phyloP scores from a whole-genome alignment of 1,140 invertebrate species.

The Cyrtorhinus lividipennis region DNA sequence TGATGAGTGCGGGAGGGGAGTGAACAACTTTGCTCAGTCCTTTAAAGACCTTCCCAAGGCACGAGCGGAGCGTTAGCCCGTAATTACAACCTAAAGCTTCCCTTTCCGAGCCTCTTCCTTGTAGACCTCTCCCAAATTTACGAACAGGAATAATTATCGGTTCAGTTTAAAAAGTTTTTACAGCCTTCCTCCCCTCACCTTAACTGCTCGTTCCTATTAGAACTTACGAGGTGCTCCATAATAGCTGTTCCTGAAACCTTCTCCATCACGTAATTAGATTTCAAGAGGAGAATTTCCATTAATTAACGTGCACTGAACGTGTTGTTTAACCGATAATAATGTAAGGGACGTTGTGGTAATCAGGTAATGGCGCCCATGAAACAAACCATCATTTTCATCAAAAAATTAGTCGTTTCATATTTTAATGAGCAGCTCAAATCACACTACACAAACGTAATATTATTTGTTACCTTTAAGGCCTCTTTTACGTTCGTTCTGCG shows the following conservation, averaged over 20 bases:
- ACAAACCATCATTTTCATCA: too few species aligned
- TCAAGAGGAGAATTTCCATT: background rate
- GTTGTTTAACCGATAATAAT: too few species aligned
- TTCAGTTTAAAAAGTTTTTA: conserved; percentile 8
- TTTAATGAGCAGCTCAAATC: too few species aligned
- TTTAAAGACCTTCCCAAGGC: background rate
- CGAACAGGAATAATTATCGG: conserved; percentile 6
- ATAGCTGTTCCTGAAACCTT: background rate
- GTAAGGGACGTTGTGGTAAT: too few species aligned
- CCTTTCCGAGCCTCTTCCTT: background rate
- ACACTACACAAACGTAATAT: too few species aligned
- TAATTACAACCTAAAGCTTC: background rate
- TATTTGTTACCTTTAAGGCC: too few species aligned
- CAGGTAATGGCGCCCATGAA: too few species aligned
- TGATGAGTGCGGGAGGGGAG: background rate
- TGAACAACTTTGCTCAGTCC: background rate
- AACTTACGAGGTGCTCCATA: conserved; percentile 7
- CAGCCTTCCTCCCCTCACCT: background rate
- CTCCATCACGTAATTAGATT: background rate
- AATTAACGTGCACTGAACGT: too few species aligned
- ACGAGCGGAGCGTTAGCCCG: background rate
- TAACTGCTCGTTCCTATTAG: background rate
- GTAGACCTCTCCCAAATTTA: background rate
- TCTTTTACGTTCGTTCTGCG: too few species aligned
- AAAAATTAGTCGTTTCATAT: too few species aligned